These are phyloP conservation scores for Gymnorhina tibicen DNA, from an alignment of 2,113 vertebrate species.

Conservation along the genomic window DNA sequence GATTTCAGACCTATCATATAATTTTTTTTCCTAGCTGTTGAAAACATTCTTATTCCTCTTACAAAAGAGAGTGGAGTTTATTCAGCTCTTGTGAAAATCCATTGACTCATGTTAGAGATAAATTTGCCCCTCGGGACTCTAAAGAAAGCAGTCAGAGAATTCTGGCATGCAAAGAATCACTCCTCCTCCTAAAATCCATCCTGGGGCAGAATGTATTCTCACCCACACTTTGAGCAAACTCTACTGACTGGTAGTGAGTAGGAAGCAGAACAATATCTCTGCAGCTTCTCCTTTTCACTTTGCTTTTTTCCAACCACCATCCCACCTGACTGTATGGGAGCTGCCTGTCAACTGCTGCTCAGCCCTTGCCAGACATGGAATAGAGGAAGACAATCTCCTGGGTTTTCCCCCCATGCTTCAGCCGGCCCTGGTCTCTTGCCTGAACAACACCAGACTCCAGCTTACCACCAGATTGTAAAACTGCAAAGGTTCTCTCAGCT, in stretches of 20 bases:
- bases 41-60: not conserved
- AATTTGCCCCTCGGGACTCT: not conserved
- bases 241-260: not conserved
- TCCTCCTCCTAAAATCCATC: not conserved
- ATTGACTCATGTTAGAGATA: not conserved
- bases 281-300: not conserved
- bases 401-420: fast-evolving
- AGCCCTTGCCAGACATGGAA: not conserved
- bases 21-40: not conserved
- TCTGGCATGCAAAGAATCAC: not conserved
- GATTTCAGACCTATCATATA: not conserved
- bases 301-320: not conserved
- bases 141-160: not conserved
- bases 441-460: not conserved
- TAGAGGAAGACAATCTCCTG: not conserved
- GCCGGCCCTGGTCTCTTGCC: not conserved
- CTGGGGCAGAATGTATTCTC: not conserved
- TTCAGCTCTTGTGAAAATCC: not conserved
- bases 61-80: not conserved
- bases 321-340: not conserved
- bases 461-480: not conserved
- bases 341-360: not conserved
- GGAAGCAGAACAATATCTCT: not conserved
- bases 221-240: not conserved
- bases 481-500: not conserved